Conservation (phyloP, 2,888 invertebrate species). For the Cenopis cana region DNA sequence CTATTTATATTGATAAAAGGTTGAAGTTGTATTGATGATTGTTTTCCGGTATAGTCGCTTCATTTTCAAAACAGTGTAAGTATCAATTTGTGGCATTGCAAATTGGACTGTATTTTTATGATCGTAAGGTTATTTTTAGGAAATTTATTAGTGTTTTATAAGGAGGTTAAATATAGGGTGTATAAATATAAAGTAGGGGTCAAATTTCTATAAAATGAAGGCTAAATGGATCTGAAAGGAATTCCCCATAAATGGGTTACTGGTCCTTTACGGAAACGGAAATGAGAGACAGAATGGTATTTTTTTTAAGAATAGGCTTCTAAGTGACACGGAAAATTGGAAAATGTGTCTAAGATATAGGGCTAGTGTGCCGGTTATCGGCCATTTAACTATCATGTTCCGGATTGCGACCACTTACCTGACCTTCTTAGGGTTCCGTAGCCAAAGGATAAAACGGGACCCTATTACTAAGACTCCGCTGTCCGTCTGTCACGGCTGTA, state of each 20-base stretch:
- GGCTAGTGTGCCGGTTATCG: no score
- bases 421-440: no score
- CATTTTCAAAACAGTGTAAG: background rate
- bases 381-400: no score
- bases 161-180: background rate
- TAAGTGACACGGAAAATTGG: background rate
- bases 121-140: background rate
- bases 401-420: no score
- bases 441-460: no score
- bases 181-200: constrained; percentile 34
- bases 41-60: background rate
- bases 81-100: background rate
- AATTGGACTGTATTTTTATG: background rate
- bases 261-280: constrained; percentile 30
- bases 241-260: constrained; percentile 41
- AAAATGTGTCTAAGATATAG: background rate
- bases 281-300: constrained; percentile 23
- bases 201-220: constrained; percentile 42
- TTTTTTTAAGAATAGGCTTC: constrained; percentile 19
- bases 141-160: background rate
- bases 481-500: no score
- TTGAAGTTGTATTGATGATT: constrained; percentile 10
- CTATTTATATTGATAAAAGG: background rate
- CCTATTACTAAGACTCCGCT: no score
- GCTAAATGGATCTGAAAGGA: constrained; percentile 39